Evolutionary conservation across 2,797 vertebrate genomes (phyloP).

Genomic region (Anguilla obscura): DNA sequence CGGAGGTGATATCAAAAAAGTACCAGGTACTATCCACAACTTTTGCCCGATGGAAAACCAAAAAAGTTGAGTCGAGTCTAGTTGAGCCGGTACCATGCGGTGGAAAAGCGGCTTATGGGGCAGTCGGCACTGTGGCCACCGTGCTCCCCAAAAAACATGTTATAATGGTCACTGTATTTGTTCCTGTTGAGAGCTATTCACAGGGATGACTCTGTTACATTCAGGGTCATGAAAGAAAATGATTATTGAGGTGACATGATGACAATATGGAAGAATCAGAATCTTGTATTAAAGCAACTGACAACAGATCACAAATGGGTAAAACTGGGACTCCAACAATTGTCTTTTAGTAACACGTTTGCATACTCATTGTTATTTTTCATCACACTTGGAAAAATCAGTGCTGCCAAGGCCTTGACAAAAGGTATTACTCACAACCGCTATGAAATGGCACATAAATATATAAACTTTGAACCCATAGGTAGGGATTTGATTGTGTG

Average conservation of each 20-base stretch:
- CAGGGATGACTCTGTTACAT: not conserved
- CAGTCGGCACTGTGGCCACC: too few relatives aligned
- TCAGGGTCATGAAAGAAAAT: not conserved
- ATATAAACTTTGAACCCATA: not conserved
- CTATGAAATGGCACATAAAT: not conserved
- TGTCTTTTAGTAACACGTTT: not conserved
- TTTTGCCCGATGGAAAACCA: too few relatives aligned
- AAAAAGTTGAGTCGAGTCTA: too few relatives aligned
- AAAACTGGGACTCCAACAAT: not conserved
- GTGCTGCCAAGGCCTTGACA: not conserved
- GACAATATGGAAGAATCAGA: not conserved
- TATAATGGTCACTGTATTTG: constrained; percentile 8
- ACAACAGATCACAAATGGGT: too few relatives aligned
- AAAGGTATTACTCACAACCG: not conserved
- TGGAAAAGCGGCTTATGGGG: too few relatives aligned
- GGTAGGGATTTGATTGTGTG: not conserved
- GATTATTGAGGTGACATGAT: not conserved
- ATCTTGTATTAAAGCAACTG: not conserved
- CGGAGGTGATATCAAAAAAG: too few relatives aligned
- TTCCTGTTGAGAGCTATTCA: not conserved
- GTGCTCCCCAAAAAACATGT: not conserved
- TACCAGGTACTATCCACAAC: too few relatives aligned
- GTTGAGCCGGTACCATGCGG: too few relatives aligned
- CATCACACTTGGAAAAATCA: not conserved
- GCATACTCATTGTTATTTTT: not conserved